Conservation (phyloP, 2,797 vertebrate species). For the Masticophis lateralis region DNA sequence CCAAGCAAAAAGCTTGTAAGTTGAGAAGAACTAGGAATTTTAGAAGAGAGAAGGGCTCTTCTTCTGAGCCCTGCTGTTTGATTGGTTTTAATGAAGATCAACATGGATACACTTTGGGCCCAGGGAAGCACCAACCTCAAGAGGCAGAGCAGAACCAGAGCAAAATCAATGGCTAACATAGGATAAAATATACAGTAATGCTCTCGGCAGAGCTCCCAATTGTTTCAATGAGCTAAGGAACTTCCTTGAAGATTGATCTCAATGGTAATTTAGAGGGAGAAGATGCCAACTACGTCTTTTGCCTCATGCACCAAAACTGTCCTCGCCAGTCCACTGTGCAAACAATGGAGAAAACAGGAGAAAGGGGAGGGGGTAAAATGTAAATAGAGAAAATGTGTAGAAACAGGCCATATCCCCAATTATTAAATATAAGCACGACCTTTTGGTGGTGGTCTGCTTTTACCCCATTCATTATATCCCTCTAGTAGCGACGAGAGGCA, state of each 20-base stretch:
- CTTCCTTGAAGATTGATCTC: neutral
- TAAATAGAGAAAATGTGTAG: conserved; percentile 26
- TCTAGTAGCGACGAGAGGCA: conserved; percentile 82
- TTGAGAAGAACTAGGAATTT: neutral
- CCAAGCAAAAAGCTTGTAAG: conserved; percentile 36
- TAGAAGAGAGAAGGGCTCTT: neutral
- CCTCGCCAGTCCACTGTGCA: neutral
- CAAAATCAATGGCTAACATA: neutral
- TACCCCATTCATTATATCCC: conserved; percentile 24
- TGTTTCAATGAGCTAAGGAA: neutral
- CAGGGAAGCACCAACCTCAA: neutral
- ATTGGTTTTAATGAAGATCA: neutral
- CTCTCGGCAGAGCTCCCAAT: neutral
- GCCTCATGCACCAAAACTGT: neutral
- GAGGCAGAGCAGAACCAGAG: neutral
- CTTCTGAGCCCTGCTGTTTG: neutral
- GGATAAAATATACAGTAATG: neutral
- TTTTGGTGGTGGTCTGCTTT: neutral
- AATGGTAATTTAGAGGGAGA: neutral
- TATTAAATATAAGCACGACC: conserved; percentile 1
- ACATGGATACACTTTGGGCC: neutral
- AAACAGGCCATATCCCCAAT: neutral
- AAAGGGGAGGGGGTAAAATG: conserved; percentile 19
- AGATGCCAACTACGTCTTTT: neutral
- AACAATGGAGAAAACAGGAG: conserved; percentile 42